Base-by-base conservation (phyloP, 2,113 vertebrate genomes). In the Willisornis vidua region DNA sequence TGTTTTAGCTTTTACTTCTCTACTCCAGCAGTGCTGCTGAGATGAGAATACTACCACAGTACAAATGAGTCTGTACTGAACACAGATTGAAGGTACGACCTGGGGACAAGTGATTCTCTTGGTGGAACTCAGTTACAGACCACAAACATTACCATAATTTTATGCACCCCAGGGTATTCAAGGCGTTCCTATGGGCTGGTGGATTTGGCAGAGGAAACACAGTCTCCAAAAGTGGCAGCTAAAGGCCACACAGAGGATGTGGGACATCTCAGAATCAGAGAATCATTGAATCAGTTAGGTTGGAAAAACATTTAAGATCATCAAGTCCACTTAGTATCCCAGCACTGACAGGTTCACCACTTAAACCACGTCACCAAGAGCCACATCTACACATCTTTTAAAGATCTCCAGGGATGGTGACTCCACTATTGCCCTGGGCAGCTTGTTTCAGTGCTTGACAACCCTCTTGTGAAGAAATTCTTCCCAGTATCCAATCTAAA, bases 251-350 rank as follows among this genome's bases (percentile, higher is more conserved):
- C 2, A 55, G 71, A 61, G 3, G 4, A 25, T 28, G 20, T 68
- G 45, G 31, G 3, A 49, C 12, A 18, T 72, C 35, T 77, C 48
- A 79, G 14, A 48, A 55, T 26, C 29, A 59, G 0, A 23, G 25
- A 39, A 52, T 35, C 29, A 59, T 1, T 14, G 25, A 33, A 66
- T 45, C 48, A 24, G 31, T 51, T 33, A 22, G 8, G 31, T n/a
- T 66, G 39, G 63, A 22, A 59, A 22, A 48, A 54, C 4, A 57
- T 43, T 48, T 48, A 59, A 48, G 29, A n/a, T 46, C 33, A 57
- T 12, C 0, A 0, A 28, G 33, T 75, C 62, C 33, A 3, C 0
- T 18, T 51, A 20, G 17, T 46, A 48, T 41, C 39, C 11, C 35
- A 59, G 24, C 68, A 65, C 37, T 80, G 29, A 25, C 39, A 65